Percentiles rank a stretch among this genome's conserved stretches.
Evolutionary conservation across 2,113 vertebrate species (phyloP).

Genomic region (Steatornis caripensis): DNA sequence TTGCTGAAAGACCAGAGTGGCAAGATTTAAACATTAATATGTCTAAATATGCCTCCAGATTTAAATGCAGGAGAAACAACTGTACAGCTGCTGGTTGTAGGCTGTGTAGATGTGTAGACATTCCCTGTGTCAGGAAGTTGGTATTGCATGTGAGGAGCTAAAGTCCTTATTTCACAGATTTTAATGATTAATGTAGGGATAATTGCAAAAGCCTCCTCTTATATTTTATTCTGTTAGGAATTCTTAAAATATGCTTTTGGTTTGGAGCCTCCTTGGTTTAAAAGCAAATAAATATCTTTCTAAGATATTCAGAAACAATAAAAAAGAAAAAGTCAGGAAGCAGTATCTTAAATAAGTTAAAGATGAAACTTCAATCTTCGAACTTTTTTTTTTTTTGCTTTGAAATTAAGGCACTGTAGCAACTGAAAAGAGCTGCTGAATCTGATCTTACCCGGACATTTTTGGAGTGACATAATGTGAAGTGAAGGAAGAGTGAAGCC

Average conservation of each 20-base stretch:
- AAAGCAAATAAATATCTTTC: background rate
- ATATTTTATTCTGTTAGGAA: background rate
- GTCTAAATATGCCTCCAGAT: background rate
- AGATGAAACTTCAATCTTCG: background rate
- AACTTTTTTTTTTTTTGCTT: background rate
- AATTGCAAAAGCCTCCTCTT: background rate
- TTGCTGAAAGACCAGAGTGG: background rate
- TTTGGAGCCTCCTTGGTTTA: background rate
- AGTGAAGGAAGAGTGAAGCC: background rate
- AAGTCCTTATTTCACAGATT: background rate
- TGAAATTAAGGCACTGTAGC: background rate
- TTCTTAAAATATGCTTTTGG: background rate
- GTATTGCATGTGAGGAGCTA: background rate
- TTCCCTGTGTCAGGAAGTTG: background rate
- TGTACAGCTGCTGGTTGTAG: background rate
- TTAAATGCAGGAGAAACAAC: background rate
- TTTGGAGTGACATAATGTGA: background rate
- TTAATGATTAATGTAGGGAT: background rate
- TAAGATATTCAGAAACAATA: background rate
- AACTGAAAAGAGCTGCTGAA: background rate
- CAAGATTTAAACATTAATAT: background rate
- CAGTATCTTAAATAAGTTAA: background rate
- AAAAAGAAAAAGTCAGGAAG: background rate
- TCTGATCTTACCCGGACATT: background rate
- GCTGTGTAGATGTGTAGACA: rapidly evolving